Percentiles rank a stretch among this genome's conserved stretches.
Conservation (phyloP, 2,113 vertebrate species). For the Balaeniceps rex region DNA sequence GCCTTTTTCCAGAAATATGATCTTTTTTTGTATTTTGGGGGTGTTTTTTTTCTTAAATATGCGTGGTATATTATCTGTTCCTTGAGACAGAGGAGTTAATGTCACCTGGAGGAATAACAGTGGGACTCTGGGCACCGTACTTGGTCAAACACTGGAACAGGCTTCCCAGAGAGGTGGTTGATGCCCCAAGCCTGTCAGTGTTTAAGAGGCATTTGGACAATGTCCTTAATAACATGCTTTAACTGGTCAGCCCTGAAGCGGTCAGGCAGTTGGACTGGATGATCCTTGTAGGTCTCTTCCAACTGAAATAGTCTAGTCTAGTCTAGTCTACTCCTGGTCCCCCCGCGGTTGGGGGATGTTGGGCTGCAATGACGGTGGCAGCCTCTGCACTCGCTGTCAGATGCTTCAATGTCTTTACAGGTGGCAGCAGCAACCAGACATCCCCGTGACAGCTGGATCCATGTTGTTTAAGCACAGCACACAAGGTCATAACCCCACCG, state of each 20-base stretch:
- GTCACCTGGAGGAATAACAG: background rate
- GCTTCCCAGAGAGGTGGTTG: background rate
- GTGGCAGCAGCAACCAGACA: background rate
- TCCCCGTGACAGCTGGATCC: background rate
- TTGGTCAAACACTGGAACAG: background rate
- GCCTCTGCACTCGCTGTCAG: background rate
- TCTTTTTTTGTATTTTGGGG: background rate
- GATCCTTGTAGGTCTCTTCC: background rate
- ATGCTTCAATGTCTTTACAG: background rate
- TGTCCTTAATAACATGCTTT: background rate
- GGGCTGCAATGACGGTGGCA: background rate
- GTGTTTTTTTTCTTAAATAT: background rate
- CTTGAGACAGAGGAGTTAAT: background rate
- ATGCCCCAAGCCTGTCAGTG: background rate
- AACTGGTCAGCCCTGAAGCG: background rate
- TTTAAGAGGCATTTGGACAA: background rate
- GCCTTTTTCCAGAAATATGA: background rate
- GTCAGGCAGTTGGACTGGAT: background rate
- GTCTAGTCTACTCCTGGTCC: background rate
- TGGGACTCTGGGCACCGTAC: background rate
- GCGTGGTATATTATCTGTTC: background rate
- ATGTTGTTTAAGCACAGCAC: background rate
- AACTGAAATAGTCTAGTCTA: background rate
- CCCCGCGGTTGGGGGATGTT: fast-evolving
- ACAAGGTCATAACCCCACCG: background rate